phyloP scores from a whole-genome alignment of 2,113 vertebrate species.

The Antigone vipio region DNA sequence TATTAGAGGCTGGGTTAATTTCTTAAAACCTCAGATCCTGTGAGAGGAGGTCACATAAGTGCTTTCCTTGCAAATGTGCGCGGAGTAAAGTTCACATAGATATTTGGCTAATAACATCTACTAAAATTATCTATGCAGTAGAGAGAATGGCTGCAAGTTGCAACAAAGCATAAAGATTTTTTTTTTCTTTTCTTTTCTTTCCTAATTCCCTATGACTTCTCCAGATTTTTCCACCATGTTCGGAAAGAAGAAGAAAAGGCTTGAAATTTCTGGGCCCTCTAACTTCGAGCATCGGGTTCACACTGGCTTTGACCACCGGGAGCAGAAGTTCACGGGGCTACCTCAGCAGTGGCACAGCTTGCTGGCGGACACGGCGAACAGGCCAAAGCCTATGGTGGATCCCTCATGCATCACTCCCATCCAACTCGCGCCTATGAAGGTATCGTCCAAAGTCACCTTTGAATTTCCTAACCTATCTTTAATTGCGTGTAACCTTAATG shows the following conservation, averaged over 20 bases:
- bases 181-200: background rate
- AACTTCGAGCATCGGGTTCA: slow-evolving; percentile 99
- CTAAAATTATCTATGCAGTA: background rate
- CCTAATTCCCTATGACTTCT: background rate
- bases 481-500: fast-evolving
- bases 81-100: background rate
- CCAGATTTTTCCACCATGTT: slow-evolving; percentile 95
- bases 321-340: slow-evolving; percentile 96
- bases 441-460: slow-evolving; percentile 45
- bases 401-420: slow-evolving; percentile 98
- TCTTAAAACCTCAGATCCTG: background rate
- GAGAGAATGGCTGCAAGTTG: background rate
- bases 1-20: background rate
- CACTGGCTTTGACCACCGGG: slow-evolving; percentile 94
- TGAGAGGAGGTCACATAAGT: background rate
- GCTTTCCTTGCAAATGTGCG: background rate
- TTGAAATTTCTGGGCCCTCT: slow-evolving; percentile 98
- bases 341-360: slow-evolving; percentile 98
- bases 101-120: background rate
- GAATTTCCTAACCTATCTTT: background rate
- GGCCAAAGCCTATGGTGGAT: slow-evolving; percentile 98
- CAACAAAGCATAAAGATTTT: background rate
- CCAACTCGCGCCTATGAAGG: slow-evolving; percentile 99
- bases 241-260: slow-evolving; percentile 97
- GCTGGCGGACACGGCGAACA: slow-evolving; percentile 93